These are phyloP conservation scores for Rachycentron canadum DNA, from an alignment of 2,797 vertebrate genomes.

Conservation along the genomic window DNA sequence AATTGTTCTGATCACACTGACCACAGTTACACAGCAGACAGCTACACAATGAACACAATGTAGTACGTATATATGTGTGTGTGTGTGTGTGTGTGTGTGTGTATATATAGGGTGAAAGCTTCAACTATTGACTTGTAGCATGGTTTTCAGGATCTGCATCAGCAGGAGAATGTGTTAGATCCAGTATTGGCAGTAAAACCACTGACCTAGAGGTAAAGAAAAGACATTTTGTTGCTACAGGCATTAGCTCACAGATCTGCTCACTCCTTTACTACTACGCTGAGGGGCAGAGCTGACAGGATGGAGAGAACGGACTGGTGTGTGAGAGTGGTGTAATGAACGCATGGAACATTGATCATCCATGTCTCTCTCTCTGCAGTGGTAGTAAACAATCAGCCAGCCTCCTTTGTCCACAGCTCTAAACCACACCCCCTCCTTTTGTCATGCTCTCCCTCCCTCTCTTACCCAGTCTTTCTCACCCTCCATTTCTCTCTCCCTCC, in stretches of 20 bases:
- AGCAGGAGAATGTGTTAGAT: background rate
- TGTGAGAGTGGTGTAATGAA: background rate
- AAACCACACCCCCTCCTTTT: constrained; percentile 88
- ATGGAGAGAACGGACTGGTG: background rate
- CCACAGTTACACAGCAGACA: constrained; percentile 18
- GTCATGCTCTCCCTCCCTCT: constrained; percentile 68
- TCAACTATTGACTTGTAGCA: background rate
- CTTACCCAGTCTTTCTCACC: constrained; percentile 9
- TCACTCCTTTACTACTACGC: constrained; percentile 26
- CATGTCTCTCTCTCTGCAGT: constrained; percentile 70
- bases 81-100: too few relatives aligned
- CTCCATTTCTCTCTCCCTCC: constrained; percentile 21
- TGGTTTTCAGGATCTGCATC: background rate
- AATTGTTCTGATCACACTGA: background rate
- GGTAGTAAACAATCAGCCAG: constrained; percentile 86
- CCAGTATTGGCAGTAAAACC: background rate
- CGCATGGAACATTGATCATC: constrained; percentile 38
- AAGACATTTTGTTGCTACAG: constrained; percentile 58
- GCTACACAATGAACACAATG: background rate
- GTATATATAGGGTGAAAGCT: background rate
- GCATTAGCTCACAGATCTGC: constrained; percentile 26
- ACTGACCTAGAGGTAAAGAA: constrained; percentile 24
- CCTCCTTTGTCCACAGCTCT: constrained; percentile 86
- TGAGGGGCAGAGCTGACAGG: background rate
- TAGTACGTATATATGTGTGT: too few relatives aligned